Conservation (phyloP, 2,797 vertebrate genomes). For the Taeniopygia guttata region DNA sequence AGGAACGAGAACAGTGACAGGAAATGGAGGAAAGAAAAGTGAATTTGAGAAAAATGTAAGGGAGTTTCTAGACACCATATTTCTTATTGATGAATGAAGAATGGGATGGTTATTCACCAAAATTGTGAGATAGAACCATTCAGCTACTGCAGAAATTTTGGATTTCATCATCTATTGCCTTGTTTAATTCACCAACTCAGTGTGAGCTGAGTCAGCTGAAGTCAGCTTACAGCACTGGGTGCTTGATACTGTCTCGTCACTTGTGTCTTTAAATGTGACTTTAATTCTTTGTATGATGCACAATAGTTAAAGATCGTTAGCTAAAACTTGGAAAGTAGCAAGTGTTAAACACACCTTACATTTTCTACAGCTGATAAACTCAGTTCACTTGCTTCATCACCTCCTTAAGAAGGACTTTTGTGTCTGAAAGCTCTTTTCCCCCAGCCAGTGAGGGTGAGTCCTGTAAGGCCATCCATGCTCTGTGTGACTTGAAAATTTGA, state of each 20-base stretch:
- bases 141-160: not conserved
- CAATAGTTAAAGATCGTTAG: not conserved
- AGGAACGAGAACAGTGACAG: not conserved
- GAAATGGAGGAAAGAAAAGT: not conserved
- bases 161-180: not conserved
- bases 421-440: not conserved
- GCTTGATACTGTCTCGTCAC: not conserved
- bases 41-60: not conserved
- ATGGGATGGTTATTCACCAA: not conserved
- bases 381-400: not conserved
- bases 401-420: not conserved
- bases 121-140: not conserved
- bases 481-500: not conserved
- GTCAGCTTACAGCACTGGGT: not conserved
- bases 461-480: not conserved
- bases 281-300: not conserved
- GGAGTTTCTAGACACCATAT: not conserved
- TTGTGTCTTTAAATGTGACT: not conserved
- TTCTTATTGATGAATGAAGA: not conserved
- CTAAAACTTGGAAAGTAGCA: not conserved
- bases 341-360: not conserved
- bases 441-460: not conserved
- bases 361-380: not conserved
- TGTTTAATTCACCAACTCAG: not conserved
- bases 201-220: not conserved